phyloP scores from a whole-genome alignment of 2,888 invertebrate species.

The Synanthedon vespiformis region DNA sequence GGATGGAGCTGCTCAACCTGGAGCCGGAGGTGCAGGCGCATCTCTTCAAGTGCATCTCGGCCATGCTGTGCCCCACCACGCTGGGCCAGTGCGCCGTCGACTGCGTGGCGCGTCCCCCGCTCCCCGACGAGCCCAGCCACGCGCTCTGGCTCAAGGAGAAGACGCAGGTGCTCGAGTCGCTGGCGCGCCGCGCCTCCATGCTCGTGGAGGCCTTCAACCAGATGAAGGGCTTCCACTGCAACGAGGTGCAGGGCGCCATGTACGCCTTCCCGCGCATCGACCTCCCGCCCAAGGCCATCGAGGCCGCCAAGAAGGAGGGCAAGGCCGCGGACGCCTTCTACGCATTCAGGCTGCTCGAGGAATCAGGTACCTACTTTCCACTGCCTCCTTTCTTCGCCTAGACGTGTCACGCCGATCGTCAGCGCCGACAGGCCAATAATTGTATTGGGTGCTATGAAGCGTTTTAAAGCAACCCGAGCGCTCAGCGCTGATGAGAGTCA shows the following conservation, averaged over 20 bases:
- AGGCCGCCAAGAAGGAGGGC: constrained; percentile 81
- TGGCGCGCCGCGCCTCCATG: constrained; percentile 83
- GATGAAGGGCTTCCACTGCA: constrained; percentile 90
- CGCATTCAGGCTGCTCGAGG: constrained; percentile 91
- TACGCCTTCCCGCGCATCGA: constrained; percentile 94
- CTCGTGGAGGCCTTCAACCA: constrained; percentile 90
- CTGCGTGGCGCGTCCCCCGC: constrained; percentile 84
- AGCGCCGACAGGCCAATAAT: too few relatives aligned
- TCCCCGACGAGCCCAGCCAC: constrained; percentile 88
- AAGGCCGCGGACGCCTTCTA: constrained; percentile 91
- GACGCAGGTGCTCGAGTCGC: constrained; percentile 75
- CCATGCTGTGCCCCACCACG: constrained; percentile 93
- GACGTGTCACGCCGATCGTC: too few relatives aligned
- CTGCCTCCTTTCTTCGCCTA: too few relatives aligned
- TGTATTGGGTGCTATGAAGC: too few relatives aligned
- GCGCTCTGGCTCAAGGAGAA: constrained; percentile 82
- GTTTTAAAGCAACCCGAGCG: too few relatives aligned
- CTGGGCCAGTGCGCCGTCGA: constrained; percentile 93
- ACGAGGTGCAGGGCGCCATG: constrained; percentile 93
- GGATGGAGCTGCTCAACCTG: constrained; percentile 91
- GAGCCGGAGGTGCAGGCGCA: constrained; percentile 79
- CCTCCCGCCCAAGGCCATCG: constrained; percentile 85
- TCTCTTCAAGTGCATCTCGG: constrained; percentile 90
- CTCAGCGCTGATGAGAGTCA: too few relatives aligned
- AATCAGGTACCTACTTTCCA: constrained; percentile 66